Percentiles rank a stretch among this genome's conserved stretches.
These are phyloP conservation scores for Phoenoteleia sp. DNA, from an alignment of 2,888 invertebrate genomes.

Conservation along the genomic window DNA sequence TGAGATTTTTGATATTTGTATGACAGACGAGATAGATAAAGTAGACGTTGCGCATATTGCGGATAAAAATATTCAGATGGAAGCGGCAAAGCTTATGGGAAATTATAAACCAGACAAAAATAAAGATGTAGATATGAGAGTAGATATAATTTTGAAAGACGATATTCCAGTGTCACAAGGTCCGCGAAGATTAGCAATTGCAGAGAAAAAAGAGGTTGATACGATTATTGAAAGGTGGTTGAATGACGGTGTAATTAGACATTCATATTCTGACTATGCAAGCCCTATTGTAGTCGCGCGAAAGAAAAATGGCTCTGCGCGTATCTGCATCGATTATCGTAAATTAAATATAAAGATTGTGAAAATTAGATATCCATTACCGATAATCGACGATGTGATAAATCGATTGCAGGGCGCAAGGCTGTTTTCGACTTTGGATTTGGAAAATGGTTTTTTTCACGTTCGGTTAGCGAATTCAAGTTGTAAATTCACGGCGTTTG, in stretches of 20 bases:
- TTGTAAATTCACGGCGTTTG: conserved; percentile 51
- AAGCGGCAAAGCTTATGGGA: not conserved
- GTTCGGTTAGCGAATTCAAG: conserved; percentile 36
- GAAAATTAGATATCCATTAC: conserved; percentile 71
- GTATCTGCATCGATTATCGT: no score
- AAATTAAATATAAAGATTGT: conserved; percentile 80
- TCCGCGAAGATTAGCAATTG: conserved; percentile 71
- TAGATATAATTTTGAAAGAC: conserved; percentile 77
- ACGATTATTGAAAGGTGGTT: conserved; percentile 79
- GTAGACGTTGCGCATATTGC: conserved; percentile 38
- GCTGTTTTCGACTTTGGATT: no score
- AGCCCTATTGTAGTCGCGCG: conserved; percentile 76
- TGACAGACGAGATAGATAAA: not conserved
- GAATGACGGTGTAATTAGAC: conserved; percentile 76
- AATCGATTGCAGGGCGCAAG: conserved; percentile 31
- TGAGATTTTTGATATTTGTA: not conserved
- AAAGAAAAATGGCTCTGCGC: conserved; percentile 59
- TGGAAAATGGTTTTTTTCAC: conserved; percentile 71
- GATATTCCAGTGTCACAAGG: conserved; percentile 76
- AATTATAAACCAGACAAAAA: conserved; percentile 42
- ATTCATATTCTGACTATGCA: conserved; percentile 78
- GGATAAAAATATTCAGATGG: conserved; percentile 5
- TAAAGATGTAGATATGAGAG: conserved; percentile 68
- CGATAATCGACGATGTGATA: conserved; percentile 64
- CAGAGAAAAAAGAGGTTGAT: conserved; percentile 75